These are phyloP conservation scores for Menura novaehollandiae DNA, from an alignment of 2,113 vertebrate species.

Conservation along the genomic window DNA sequence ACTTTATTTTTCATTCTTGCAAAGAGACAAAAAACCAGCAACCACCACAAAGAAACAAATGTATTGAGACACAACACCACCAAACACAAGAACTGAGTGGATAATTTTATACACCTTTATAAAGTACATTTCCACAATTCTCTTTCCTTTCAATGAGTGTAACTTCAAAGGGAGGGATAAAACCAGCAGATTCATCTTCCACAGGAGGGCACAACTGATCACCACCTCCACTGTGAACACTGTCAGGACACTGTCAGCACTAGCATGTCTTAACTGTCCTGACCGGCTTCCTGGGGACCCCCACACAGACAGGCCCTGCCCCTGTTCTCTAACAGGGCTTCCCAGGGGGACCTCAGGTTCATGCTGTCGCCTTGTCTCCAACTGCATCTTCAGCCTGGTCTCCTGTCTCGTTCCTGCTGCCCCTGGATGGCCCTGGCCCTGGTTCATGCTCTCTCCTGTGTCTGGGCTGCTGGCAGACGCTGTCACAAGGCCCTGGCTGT, in stretches of 20 bases:
- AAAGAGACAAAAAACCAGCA: neutral
- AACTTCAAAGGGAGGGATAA: neutral
- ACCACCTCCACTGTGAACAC: neutral
- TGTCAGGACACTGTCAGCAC: neutral
- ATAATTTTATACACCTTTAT: neutral
- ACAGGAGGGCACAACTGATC: neutral
- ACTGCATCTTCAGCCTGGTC: fast-evolving
- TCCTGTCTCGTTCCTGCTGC: neutral
- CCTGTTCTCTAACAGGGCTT: neutral
- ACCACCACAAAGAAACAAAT: neutral
- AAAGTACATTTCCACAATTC: neutral
- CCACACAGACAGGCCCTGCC: fast-evolving
- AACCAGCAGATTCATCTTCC: neutral
- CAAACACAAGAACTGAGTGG: neutral
- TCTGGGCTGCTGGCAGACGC: neutral
- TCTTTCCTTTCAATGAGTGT: neutral
- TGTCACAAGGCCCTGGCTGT: neutral
- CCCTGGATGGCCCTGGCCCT: neutral
- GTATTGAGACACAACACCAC: neutral
- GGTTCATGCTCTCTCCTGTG: neutral
- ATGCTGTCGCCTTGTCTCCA: neutral
- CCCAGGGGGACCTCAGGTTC: neutral
- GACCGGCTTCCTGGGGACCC: neutral
- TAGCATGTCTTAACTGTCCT: neutral
- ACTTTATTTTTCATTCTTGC: neutral